Evolutionary conservation across 2,113 vertebrate genomes (phyloP), one percentile per base, ranked within the genome.

Genomic region (Balaenoptera acutorostrata): DNA sequence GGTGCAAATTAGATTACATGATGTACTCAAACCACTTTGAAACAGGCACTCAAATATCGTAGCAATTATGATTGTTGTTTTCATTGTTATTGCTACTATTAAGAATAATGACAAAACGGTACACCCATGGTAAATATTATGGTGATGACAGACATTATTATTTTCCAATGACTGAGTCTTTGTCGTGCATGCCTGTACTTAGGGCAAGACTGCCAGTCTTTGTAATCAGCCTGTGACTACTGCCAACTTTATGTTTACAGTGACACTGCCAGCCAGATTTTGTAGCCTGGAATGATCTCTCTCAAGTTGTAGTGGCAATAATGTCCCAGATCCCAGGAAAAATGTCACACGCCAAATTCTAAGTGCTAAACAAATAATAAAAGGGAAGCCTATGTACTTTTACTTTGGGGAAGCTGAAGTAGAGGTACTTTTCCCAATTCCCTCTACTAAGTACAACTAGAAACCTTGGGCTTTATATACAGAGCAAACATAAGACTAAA

Each of bases 171-270:
- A 71, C 39, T 92, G 41, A 64, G 0, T 91, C 77, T 91, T 86
- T 89, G 49, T 88, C 83, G 66, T 81, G 55, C 33, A 63, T 46
- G 27, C 36, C 29, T 87, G 14, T 86, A 55, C 90, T 82, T 78
- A 82, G 29, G 31, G 55, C 57, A 88, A 86, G 77, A 94, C 21
- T 90, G 66, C 5, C 55, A 63, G 44, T 80, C 12, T 93, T 96
- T 74, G 33, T 71, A 78, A 74, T 88, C 59, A 85, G 25, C n/a
- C 52, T 27, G 0, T 85, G 75, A 74, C 25, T 80, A 92, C 44
- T 85, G 94, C 96, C 93, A 96, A 77, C 59, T 90, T 94, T 85
- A 78, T 93, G 80, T 97, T 92, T 97, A 95, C 39, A 90, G 64
- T 90, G 52, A 81, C 52, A 94, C 18, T 77, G 80, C n/a, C 84